phyloP scores from a whole-genome alignment of 2,797 vertebrate genomes.

The Botia kubotai region DNA sequence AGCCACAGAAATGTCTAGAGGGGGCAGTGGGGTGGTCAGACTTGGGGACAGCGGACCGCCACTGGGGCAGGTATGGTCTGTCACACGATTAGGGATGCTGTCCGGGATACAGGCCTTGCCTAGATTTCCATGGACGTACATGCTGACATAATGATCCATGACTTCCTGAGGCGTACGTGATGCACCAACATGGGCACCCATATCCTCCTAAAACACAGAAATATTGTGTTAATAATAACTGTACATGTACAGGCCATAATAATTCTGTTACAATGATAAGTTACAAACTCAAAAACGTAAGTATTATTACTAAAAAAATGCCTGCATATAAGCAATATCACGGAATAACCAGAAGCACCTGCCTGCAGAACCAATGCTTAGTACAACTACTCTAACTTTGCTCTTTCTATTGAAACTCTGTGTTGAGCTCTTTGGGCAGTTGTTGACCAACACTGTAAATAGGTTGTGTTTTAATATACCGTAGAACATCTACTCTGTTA shows the following conservation, averaged over 20 bases:
- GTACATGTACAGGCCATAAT: not conserved
- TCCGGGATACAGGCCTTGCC: conserved; percentile 98
- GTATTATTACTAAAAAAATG: no score
- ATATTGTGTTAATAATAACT: conserved; percentile 9
- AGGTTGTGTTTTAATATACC: not conserved
- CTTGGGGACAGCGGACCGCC: conserved; percentile 93
- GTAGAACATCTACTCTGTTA: not conserved
- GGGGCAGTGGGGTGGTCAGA: conserved; percentile 91
- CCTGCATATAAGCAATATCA: no score
- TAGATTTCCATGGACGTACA: conserved; percentile 98
- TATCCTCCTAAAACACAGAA: conserved; percentile 86
- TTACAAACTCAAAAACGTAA: not conserved
- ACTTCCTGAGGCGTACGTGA: conserved; percentile 94
- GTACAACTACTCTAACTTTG: no score
- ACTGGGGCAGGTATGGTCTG: conserved; percentile 94
- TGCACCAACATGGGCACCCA: conserved; percentile 93
- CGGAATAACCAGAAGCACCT: no score
- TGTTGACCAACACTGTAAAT: not conserved
- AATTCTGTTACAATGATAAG: not conserved
- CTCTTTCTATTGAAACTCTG: no score
- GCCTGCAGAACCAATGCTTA: no score
- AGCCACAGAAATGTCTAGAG: conserved; percentile 86
- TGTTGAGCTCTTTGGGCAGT: not conserved
- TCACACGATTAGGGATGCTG: conserved; percentile 95
- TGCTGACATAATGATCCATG: conserved; percentile 98